Evolutionary conservation across 2,888 invertebrate genomes (phyloP), one percentile per base, ranked within the genome.

Genomic region (Hydraecia micacea): DNA sequence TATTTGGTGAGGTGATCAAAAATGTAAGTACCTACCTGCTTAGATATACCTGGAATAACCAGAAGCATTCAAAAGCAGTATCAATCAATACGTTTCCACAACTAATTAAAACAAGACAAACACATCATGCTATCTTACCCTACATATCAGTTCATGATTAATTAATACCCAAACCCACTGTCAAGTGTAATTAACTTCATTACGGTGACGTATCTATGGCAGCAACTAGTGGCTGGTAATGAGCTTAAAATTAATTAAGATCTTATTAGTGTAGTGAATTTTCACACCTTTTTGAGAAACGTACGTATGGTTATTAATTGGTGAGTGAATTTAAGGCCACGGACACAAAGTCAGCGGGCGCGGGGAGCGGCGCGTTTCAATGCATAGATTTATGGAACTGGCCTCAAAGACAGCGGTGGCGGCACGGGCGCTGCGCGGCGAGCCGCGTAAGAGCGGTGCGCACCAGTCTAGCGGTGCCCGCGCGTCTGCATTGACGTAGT

Each of bases 141-240:
- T 25, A 55, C 52, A 65, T 18, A 73, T 32, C 72, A 39, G 52
- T 66, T 42, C 39, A 75, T 77, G 66, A 75, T 67, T 87, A 68
- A 80, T 74, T 81, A 72, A 73, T 73, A 75, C 67, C 36, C 60
- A 28, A 72, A 70, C n/a, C 5, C 36, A 68, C 76, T 63, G 36
- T 15, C 36, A 39, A 78, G 18, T 63, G 8, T 84, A 81, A 85
- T 84, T 70, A 87, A 79, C 75, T 62, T 65, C 36, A 81, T 79
- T 65, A 65, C 28, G 55, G 25, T 46, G 36, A 69, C 75, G 60
- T 76, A 75, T 81, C 39, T 65, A 13, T 62, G n/a, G 46, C 39
- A 69, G 72, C 69, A 73, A 73, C 69, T 62, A 66, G 72, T 85
- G 60, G 52, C 58, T 77, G 28, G 28, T 84, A 76, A 78, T 80